These are phyloP conservation scores for Chaetorhynchus papuensis DNA, from an alignment of 2,113 vertebrate species.

Conservation along the genomic window DNA sequence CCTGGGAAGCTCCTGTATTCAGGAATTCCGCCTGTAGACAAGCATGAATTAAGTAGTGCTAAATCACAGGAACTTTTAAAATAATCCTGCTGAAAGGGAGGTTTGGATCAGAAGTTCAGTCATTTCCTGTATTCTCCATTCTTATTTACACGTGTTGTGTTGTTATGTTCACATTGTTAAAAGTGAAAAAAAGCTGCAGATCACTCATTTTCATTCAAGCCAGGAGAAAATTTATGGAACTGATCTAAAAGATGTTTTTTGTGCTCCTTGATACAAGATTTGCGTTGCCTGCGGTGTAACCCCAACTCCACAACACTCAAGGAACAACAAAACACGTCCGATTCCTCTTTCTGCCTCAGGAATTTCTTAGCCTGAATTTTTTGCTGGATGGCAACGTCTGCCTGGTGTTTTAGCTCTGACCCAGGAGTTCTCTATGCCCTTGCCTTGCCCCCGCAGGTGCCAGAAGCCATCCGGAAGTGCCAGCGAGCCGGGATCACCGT, in stretches of 20 bases:
- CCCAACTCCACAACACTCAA: not conserved
- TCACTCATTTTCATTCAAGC: not conserved
- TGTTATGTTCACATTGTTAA: not conserved
- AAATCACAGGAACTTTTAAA: not conserved
- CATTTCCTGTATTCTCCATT: not conserved
- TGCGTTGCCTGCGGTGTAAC: not conserved
- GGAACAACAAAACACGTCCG: not conserved
- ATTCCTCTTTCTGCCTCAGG: not conserved
- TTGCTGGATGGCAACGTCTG: not conserved
- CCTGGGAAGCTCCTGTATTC: not conserved
- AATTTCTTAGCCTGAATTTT: not conserved
- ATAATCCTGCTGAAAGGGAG: not conserved
- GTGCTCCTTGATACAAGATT: not conserved
- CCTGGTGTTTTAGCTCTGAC: not conserved
- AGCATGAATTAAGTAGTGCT: not conserved
- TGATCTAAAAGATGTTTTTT: accelerated
- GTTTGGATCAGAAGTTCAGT: not conserved
- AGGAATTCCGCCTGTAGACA: not conserved
- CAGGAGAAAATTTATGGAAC: not conserved
- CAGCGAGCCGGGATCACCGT: conserved; percentile 97
- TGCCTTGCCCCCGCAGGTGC: conserved; percentile 75
- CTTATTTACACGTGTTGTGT: not conserved
- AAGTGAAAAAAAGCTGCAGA: not conserved
- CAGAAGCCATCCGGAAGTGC: conserved; percentile 93
- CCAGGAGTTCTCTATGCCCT: not conserved